Base-by-base conservation (phyloP, 2,888 invertebrate genomes). In the Ferdinandea cuprea region DNA sequence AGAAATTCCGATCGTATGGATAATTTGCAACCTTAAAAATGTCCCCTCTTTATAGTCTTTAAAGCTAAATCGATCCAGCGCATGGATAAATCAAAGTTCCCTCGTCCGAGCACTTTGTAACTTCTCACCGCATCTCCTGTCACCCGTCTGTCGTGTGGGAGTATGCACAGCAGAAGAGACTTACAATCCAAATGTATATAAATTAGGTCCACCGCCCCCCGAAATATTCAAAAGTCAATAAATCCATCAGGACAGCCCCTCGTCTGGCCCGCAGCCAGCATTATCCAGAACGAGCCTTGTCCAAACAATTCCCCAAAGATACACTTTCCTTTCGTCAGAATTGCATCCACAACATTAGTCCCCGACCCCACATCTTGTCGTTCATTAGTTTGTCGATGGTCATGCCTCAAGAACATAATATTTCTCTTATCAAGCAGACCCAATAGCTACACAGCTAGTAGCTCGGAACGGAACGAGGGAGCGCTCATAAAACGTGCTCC, bases 371-470 rank as follows among this genome's bases (percentile, higher is more conserved):
- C 68, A 63, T 30, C 74, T 74, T 69, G 54, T 74, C 74, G 80
- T 74, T 80, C 80, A 80, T 80, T 80, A 80, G 80, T 58, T 80
- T 69, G 63, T 74, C 63, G 28, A 11, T 74, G 69, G 80, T 74
- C 80, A 74, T 74, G 69, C 44, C 35, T 63, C 69, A 17, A 28
- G 69, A 80, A 69, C 69, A 58, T 69, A 65, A 74, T 65, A 80
- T 74, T 74, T 80, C 80, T 80, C 58, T 80, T 80, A 80, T 80
- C 80, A 80, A 80, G 48, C 74, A 63, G 63, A 68, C 56, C 52
- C 79, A 68, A 72, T 72, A n/a, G n/a, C n/a, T n/a, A n/a, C n/a
- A n/a, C 37, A 25, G 25, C 25, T 25, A 25, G 2, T 25, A 5
- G 25, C 3, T 25, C 3, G 3, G 35, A 50, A 58, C 65, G 52